A percentile compares a stretch with the other conserved stretches of the same genome.
Conservation (phyloP, 2,113 vertebrate species). For the Psilopsiagon aurifrons region DNA sequence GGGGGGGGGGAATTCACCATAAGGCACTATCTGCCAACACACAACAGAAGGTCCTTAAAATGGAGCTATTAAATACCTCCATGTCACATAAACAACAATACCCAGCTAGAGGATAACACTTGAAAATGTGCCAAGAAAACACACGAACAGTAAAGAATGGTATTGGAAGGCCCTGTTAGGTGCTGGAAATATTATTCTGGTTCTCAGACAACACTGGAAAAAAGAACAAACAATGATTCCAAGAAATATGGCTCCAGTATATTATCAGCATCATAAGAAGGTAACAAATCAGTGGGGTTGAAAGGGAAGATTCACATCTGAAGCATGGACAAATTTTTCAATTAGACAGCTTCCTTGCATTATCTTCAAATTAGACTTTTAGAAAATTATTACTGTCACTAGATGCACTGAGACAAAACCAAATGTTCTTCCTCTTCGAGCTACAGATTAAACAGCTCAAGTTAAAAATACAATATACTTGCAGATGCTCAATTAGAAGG, state of each 20-base stretch:
- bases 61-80: not conserved
- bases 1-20: rapidly evolving
- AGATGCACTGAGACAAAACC: not conserved
- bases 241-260: not conserved
- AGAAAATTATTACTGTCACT: not conserved
- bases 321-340: not conserved
- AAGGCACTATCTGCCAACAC: not conserved
- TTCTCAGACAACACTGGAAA: not conserved
- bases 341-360: not conserved
- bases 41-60: not conserved
- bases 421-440: not conserved
- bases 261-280: not conserved
- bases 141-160: not conserved
- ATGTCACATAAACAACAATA: not conserved
- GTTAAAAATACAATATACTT: not conserved
- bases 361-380: not conserved
- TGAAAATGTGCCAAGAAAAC: not conserved
- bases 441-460: not conserved
- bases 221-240: not conserved
- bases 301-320: not conserved
- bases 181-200: not conserved
- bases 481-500: not conserved
- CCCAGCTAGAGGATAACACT: not conserved
- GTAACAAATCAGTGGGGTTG: not conserved
- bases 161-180: not conserved